A percentile compares a stretch with the other conserved stretches of the same genome.
Evolutionary conservation across 2,888 invertebrate species (phyloP).

Genomic region (Ametastegia equiseti): DNA sequence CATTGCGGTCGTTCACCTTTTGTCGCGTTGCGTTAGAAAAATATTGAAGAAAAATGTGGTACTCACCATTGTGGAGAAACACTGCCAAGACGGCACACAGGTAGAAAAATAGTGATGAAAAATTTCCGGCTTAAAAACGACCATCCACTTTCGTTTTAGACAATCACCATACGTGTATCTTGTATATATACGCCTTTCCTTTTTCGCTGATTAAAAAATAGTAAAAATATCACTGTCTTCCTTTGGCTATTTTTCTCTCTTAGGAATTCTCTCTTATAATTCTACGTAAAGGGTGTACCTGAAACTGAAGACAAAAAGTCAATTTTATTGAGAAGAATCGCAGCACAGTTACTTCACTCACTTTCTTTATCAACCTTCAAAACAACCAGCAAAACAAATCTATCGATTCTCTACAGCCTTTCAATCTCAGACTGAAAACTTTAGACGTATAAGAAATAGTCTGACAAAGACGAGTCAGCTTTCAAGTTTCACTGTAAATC

Average conservation of each 20-base stretch:
- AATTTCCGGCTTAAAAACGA: conserved; percentile 22
- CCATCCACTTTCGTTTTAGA: conserved; percentile 15
- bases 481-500: not conserved
- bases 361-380: not conserved
- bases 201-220: conserved; percentile 53
- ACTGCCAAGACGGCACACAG: conserved; percentile 64
- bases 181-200: conserved; percentile 3
- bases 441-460: no score
- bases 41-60: not conserved
- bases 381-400: not conserved
- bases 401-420: not conserved
- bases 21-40: not conserved
- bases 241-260: conserved; percentile 61
- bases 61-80: conserved; percentile 69
- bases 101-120: conserved; percentile 43
- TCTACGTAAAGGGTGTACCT: conserved; percentile 10
- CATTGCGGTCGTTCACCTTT: not conserved
- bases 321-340: not conserved
- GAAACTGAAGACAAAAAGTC: conserved; percentile 41
- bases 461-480: not conserved
- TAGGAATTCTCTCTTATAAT: not conserved
- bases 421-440: not conserved
- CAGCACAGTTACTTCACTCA: not conserved
- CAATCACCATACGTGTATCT: conserved; percentile 20
- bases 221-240: conserved; percentile 64